Conservation (phyloP, 1,140 invertebrate genomes). For the Dryas iulia region DNA sequence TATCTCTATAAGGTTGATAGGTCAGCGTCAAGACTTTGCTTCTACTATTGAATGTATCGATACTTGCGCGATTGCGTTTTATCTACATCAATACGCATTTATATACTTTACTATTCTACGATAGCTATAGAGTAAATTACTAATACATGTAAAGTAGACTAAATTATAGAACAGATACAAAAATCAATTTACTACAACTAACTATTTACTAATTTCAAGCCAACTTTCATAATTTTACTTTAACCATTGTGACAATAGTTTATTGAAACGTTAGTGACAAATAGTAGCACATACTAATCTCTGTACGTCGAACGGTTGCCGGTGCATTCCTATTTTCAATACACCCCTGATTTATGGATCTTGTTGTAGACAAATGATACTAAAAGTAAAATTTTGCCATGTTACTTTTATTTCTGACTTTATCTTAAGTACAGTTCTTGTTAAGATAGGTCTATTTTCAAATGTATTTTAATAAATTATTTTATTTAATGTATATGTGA, state of each 20-base stretch:
- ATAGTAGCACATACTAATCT: not conserved
- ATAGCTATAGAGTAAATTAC: not conserved
- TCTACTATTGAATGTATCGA: not conserved
- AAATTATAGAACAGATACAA: too few relatives aligned
- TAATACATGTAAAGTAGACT: too few relatives aligned
- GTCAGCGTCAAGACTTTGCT: slow-evolving; percentile 50
- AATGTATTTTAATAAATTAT: not conserved
- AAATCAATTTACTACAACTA: too few relatives aligned
- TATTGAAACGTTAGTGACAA: not conserved
- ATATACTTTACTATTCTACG: too few relatives aligned
- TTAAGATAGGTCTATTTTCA: slow-evolving; percentile 1
- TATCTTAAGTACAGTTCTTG: not conserved
- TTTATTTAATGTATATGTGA: not conserved
- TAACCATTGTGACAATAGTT: not conserved
- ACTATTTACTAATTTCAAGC: not conserved
- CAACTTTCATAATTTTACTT: not conserved
- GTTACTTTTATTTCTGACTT: slow-evolving; percentile 4
- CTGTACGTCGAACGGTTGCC: slow-evolving; percentile 9
- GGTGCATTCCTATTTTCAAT: slow-evolving; percentile 12
- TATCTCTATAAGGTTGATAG: slow-evolving; percentile 75
- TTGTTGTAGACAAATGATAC: not conserved
- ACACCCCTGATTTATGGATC: slow-evolving; percentile 3
- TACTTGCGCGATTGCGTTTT: not conserved
- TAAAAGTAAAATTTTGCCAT: slow-evolving; percentile 10
- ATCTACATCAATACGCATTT: too few relatives aligned